These are phyloP conservation scores for Climacteris rufus DNA, from an alignment of 2,113 vertebrate genomes.

Conservation along the genomic window DNA sequence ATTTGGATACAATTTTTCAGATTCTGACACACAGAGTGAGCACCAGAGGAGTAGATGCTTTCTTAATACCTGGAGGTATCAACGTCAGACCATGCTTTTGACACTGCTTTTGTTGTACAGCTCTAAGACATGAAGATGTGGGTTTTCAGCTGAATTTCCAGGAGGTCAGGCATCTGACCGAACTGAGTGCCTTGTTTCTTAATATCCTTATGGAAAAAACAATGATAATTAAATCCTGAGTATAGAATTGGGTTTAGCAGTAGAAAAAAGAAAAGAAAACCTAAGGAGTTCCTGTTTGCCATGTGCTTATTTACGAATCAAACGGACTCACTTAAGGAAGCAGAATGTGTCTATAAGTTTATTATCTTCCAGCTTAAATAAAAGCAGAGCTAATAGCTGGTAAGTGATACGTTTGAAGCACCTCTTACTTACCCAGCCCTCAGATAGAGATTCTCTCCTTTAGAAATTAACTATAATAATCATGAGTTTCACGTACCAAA, in stretches of 20 bases:
- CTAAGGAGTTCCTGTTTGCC: not conserved
- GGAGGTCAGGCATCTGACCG: not conserved
- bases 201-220: not conserved
- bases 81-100: not conserved
- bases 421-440: not conserved
- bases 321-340: not conserved
- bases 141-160: not conserved
- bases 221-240: not conserved
- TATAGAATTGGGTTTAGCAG: not conserved
- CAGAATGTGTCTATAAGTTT: not conserved
- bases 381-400: not conserved
- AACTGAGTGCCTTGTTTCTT: not conserved
- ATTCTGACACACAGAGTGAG: not conserved
- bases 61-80: not conserved
- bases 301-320: not conserved
- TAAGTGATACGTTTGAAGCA: not conserved
- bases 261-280: not conserved
- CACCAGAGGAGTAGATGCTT: not conserved
- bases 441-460: not conserved
- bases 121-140: not conserved
- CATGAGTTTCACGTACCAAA: not conserved
- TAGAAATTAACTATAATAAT: conserved; percentile 2
- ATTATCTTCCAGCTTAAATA: not conserved
- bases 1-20: not conserved
- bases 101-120: not conserved